Evolutionary conservation across 2,797 vertebrate species (phyloP).

Genomic region (Schizopygopsis pylzovi): DNA sequence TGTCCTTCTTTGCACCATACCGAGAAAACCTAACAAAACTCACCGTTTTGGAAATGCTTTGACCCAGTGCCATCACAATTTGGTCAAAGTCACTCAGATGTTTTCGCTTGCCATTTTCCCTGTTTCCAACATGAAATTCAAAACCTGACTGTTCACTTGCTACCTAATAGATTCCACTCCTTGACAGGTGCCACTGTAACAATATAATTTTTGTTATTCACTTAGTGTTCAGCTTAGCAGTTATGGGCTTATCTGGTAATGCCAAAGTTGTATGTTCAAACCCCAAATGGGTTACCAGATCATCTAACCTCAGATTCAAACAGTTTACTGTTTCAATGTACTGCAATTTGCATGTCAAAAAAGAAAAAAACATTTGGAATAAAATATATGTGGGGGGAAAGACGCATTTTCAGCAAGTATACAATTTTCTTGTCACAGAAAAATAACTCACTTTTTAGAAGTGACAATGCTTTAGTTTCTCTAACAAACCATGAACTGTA

Average conservation of each 20-base stretch:
- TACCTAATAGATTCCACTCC: not conserved
- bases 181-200: not conserved
- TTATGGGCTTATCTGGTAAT: not conserved
- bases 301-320: not conserved
- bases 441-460: not conserved
- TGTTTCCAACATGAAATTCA: not conserved
- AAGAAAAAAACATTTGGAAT: not conserved
- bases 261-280: not conserved
- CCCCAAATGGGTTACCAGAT: not conserved
- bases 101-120: not conserved
- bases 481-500: conserved; percentile 18
- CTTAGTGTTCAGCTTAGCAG: not conserved
- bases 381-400: not conserved
- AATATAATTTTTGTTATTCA: not conserved
- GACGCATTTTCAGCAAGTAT: not conserved
- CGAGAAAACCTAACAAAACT: not conserved
- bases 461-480: not conserved
- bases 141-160: not conserved
- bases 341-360: not conserved
- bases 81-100: not conserved
- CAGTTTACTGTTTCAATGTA: not conserved
- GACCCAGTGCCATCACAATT: not conserved
- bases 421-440: not conserved
- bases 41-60: not conserved
- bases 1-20: not conserved